These are phyloP conservation scores for Drosophila birchii DNA, from an alignment of 2,888 invertebrate genomes.

Conservation along the genomic window DNA sequence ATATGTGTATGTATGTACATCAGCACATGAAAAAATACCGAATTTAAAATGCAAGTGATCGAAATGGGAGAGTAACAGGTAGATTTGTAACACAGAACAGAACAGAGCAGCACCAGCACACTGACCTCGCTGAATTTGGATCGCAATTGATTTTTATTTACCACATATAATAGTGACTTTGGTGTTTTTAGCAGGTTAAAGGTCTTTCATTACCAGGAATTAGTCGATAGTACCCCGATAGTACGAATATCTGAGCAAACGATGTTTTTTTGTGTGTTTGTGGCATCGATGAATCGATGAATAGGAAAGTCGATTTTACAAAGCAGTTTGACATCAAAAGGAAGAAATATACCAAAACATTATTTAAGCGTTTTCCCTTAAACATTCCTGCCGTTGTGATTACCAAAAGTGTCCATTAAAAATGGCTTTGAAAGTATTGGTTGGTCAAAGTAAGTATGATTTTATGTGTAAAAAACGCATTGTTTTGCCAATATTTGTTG, in stretches of 20 bases:
- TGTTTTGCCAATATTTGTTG: not conserved
- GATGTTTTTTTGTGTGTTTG: not conserved
- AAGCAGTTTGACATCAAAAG: slow-evolving; percentile 9
- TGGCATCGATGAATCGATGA: slow-evolving; percentile 3
- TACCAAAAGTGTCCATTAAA: slow-evolving; percentile 7
- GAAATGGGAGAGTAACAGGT: not conserved
- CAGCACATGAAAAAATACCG: slow-evolving; percentile 7
- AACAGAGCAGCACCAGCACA: slow-evolving; percentile 3
- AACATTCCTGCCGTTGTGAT: slow-evolving; percentile 1
- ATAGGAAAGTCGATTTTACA: slow-evolving; percentile 1
- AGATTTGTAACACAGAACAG: not conserved
- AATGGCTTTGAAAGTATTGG: slow-evolving; percentile 40
- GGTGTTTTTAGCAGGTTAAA: slow-evolving; percentile 35
- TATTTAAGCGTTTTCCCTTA: not conserved
- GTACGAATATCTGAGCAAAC: not conserved
- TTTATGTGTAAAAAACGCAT: no score
- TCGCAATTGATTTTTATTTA: slow-evolving; percentile 12
- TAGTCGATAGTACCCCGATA: slow-evolving; percentile 12
- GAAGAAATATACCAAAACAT: slow-evolving; percentile 4
- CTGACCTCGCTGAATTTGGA: slow-evolving; percentile 1
- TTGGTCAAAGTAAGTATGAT: slow-evolving; percentile 30
- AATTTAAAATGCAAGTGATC: not conserved
- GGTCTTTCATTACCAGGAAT: slow-evolving; percentile 25
- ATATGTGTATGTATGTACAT: slow-evolving; percentile 5
- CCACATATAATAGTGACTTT: slow-evolving; percentile 28